Conservation (phyloP, 2,797 vertebrate species). For the Gallirallus australis region DNA sequence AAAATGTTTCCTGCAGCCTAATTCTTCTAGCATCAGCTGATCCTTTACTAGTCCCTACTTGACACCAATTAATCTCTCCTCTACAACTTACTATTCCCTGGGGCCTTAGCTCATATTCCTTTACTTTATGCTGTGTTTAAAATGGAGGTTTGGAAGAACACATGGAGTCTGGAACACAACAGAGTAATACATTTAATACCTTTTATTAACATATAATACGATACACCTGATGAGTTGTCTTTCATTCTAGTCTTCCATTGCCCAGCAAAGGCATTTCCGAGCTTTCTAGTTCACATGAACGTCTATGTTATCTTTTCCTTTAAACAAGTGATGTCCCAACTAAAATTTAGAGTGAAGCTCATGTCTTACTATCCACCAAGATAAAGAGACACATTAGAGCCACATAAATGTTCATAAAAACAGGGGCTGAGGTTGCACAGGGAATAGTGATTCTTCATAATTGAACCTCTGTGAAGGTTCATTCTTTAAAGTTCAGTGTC, state of each 20-base stretch:
- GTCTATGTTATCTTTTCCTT: not conserved
- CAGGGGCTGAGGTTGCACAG: not conserved
- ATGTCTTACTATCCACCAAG: not conserved
- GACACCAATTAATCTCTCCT: constrained; percentile 86
- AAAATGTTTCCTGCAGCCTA: constrained; percentile 86
- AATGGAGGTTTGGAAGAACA: not conserved
- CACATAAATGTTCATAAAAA: not conserved
- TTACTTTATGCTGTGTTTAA: constrained; percentile 30
- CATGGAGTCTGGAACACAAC: not conserved
- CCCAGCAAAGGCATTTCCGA: not conserved
- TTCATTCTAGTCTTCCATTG: not conserved
- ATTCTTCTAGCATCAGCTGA: constrained; percentile 82
- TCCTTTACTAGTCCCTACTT: constrained; percentile 80
- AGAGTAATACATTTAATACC: not conserved
- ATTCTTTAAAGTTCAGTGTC: not conserved
- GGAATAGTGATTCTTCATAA: not conserved
- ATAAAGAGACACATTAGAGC: not conserved
- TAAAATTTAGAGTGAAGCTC: not conserved
- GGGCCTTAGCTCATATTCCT: constrained; percentile 5
- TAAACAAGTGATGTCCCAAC: not conserved
- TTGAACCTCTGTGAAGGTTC: not conserved
- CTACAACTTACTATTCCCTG: constrained; percentile 11
- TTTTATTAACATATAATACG: not conserved
- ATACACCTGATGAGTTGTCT: not conserved
- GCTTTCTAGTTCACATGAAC: not conserved